phyloP scores from a whole-genome alignment of 2,113 vertebrate species.

The Colistium nudipinnis region DNA sequence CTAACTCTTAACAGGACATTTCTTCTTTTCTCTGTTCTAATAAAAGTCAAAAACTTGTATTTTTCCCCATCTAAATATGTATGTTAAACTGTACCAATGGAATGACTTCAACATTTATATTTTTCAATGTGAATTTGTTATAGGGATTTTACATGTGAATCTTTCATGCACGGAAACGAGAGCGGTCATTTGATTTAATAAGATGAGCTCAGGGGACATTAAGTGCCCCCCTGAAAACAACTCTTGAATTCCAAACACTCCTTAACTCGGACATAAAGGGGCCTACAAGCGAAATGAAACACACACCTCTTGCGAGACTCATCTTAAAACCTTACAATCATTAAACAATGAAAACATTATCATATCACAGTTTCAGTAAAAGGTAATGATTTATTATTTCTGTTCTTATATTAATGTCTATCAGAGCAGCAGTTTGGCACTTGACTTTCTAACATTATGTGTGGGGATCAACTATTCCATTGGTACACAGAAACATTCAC shows the following conservation, averaged over 20 bases:
- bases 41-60: no score
- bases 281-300: neutral
- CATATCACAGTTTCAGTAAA: constrained; percentile 58
- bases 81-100: neutral
- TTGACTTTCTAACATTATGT: constrained; percentile 56
- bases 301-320: neutral
- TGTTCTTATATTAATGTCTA: constrained; percentile 35
- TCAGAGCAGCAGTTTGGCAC: constrained; percentile 71
- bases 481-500: constrained; percentile 55
- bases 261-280: neutral
- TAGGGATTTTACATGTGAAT: neutral
- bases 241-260: neutral
- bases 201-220: neutral
- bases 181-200: neutral
- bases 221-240: neutral
- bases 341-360: neutral
- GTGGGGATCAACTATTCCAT: constrained; percentile 32
- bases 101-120: no score
- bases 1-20: neutral
- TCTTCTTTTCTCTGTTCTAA: neutral
- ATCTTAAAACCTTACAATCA: neutral
- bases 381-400: constrained; percentile 64
- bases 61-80: no score
- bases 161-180: neutral
- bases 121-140: neutral